Evolutionary conservation across 2,113 vertebrate genomes (phyloP).

Genomic region (Phainopepla nitens): DNA sequence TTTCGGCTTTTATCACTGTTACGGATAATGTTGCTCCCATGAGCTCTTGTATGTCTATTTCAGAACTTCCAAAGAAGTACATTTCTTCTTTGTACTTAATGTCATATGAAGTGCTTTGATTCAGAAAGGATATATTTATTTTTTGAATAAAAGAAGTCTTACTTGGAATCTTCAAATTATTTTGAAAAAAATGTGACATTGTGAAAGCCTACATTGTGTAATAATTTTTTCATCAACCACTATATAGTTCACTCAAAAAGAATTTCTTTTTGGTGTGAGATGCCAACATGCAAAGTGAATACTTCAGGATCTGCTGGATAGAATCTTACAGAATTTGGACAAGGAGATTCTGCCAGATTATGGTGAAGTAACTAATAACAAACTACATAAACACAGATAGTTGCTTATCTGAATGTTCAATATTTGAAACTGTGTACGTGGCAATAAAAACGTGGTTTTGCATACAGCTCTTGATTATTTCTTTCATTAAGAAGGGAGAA

Average conservation of each 20-base stretch:
- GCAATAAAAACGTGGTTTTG: neutral
- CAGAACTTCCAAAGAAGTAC: slow-evolving; percentile 69
- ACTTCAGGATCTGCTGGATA: neutral
- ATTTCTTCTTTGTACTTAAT: slow-evolving; percentile 68
- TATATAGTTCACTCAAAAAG: neutral
- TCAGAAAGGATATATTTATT: slow-evolving; percentile 83
- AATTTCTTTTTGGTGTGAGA: neutral
- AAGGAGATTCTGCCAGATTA: neutral
- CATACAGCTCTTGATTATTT: neutral
- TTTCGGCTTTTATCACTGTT: slow-evolving; percentile 48
- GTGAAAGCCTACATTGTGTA: neutral
- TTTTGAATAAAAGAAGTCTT: slow-evolving; percentile 81
- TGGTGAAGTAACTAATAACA: neutral
- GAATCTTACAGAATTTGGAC: neutral
- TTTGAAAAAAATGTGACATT: slow-evolving; percentile 7
- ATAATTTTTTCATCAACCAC: slow-evolving; percentile 5
- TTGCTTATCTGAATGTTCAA: neutral
- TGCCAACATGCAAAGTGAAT: neutral
- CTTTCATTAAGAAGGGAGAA: neutral
- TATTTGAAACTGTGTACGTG: slow-evolving; percentile 27
- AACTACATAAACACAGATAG: neutral
- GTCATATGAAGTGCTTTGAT: slow-evolving; percentile 72
- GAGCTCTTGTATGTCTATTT: slow-evolving; percentile 42
- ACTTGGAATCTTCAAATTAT: slow-evolving; percentile 40
- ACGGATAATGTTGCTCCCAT: slow-evolving; percentile 36